Evolutionary conservation across 2,888 invertebrate species (phyloP).

Genomic region (Hoplodrina blanda): DNA sequence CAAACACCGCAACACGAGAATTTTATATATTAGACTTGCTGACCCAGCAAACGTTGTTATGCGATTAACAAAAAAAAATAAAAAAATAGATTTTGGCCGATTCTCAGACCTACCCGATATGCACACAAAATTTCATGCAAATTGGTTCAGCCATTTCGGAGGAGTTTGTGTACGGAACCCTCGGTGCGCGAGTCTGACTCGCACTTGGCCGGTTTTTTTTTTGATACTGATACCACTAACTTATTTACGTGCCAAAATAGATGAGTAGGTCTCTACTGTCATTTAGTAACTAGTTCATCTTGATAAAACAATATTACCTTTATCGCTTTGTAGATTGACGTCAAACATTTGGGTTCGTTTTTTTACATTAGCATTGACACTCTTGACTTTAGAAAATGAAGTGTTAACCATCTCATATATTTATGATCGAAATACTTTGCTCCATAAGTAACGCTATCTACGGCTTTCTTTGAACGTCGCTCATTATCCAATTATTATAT

Average conservation of each 20-base stretch:
- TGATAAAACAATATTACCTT: conserved; percentile 36
- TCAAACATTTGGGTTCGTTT: conserved; percentile 11
- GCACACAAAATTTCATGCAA: no score
- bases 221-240: conserved; percentile 26
- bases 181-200: no score
- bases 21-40: no score
- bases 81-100: no score
- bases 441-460: conserved; percentile 22
- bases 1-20: no score
- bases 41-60: no score
- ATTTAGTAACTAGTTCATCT: conserved; percentile 37
- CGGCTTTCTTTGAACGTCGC: conserved; percentile 38
- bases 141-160: no score
- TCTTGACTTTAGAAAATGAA: not conserved
- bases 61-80: no score
- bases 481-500: conserved; percentile 54
- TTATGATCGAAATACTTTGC: conserved; percentile 23
- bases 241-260: conserved; percentile 38
- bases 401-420: conserved; percentile 10
- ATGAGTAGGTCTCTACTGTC: conserved; percentile 6
- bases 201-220: no score
- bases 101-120: no score
- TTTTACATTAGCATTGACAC: not conserved
- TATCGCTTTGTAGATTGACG: conserved; percentile 17
- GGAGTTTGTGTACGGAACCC: no score